Percentiles rank a stretch among this genome's conserved stretches.
phyloP scores from a whole-genome alignment of 2,113 vertebrate genomes.

The Xiphias gladius region DNA sequence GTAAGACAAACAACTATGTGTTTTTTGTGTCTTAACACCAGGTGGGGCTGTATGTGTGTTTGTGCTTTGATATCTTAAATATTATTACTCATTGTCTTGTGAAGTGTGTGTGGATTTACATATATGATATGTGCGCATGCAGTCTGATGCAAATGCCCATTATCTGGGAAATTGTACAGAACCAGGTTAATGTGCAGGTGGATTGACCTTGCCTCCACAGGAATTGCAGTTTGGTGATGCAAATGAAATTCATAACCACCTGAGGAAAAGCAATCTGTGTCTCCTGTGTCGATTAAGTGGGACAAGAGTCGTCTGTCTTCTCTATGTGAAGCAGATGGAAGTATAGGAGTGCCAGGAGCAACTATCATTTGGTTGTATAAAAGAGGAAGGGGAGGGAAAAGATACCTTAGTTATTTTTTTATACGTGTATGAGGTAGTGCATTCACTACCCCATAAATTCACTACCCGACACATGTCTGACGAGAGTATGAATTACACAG shows the following conservation, averaged over 20 bases:
- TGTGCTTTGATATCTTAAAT: constrained; percentile 29
- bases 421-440: not conserved
- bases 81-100: constrained; percentile 9
- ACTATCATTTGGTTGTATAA: constrained; percentile 33
- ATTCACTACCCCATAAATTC: not conserved
- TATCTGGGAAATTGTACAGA: constrained; percentile 32
- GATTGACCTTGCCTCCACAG: constrained; percentile 68
- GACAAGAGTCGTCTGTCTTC: constrained; percentile 71
- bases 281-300: constrained; percentile 74
- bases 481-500: not conserved
- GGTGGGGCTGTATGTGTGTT: not conserved
- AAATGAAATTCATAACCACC: constrained; percentile 79
- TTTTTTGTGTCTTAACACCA: constrained; percentile 14
- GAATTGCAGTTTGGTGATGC: constrained; percentile 67
- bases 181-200: constrained; percentile 57
- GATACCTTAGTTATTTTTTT: not conserved
- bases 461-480: not conserved
- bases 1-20: constrained; percentile 1
- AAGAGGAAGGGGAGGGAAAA: not conserved
- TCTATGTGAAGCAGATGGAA: constrained; percentile 70
- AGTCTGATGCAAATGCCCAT: not conserved
- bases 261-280: constrained; percentile 77
- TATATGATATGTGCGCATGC: constrained; percentile 24
- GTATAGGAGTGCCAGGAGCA: constrained; percentile 35
- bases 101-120: not conserved